Evolutionary conservation across 1,140 invertebrate genomes (phyloP), one percentile per base, ranked within the genome.

Genomic region (Protaetia brevitarsis): DNA sequence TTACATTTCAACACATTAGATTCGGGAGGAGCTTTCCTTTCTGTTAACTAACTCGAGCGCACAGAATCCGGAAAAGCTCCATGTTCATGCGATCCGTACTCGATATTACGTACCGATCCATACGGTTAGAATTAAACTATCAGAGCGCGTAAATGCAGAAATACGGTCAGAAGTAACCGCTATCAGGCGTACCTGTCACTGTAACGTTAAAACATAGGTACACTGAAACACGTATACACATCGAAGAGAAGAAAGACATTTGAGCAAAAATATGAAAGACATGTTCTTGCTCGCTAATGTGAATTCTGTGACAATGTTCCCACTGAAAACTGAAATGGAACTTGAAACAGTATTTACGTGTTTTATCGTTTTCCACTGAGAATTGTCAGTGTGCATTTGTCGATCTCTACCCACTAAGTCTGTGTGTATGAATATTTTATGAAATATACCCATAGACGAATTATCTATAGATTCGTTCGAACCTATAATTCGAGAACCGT

Each of bases 1-100:
- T 51, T 51, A 51, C 41, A 51, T 51, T 51, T 51, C 21, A 51
- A 23, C 41, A 51, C 19, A 51, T 51, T 51, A 23, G 19, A 51
- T 51, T 51, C 41, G 26, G 41, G 26, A 21, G 41, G 41, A 51
- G 41, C 41, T 21, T 51, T 51, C 41, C 41, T 51, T 51, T 51
- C 16, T 16, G 41, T 23, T 21, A 51, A 10, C 41, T 51, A 23
- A 51, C 26, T 23, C 41, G 26, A 51, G 41, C 26, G 41, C n/a
- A 51, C 19, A 23, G 26, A 51, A 51, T 51, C 41, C 41, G 41
- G 7, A 19, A 23, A 41, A 51, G 41, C 41, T 21, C 41, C n/a
- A 10, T 2, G 21, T 23, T 45, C 19, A 8, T 51, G 19, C 41
- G 41, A 51, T 51, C 26, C 41, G 26, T 7, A 23, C 16, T 3